Evolutionary conservation across 2,888 invertebrate genomes (phyloP).

Genomic region (Cerastoderma edule): DNA sequence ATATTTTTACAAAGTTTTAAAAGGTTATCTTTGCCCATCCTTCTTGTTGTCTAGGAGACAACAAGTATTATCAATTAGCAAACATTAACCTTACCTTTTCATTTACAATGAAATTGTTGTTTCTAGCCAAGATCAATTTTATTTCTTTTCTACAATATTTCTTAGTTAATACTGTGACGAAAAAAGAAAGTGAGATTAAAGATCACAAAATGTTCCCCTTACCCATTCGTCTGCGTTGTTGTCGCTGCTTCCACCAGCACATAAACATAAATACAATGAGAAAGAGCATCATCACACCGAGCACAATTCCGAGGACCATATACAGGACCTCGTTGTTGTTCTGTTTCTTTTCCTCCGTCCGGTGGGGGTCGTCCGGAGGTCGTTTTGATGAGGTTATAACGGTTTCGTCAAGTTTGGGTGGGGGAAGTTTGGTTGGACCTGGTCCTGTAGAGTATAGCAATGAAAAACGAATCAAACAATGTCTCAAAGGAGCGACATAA

Average conservation of each 20-base stretch:
- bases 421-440: slow-evolving; percentile 16
- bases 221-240: slow-evolving; percentile 78
- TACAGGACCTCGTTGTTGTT: slow-evolving; percentile 79
- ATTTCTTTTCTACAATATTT: too few species aligned
- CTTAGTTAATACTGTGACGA: too few species aligned
- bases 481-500: not conserved
- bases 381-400: slow-evolving; percentile 4
- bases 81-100: too few species aligned
- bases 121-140: too few species aligned
- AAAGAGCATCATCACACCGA: slow-evolving; percentile 80
- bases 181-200: too few species aligned
- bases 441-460: slow-evolving; percentile 3
- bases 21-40: too few species aligned
- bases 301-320: slow-evolving; percentile 81
- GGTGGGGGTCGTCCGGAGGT: not conserved
- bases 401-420: not conserved
- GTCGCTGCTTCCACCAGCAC: slow-evolving; percentile 82
- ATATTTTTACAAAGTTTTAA: too few species aligned
- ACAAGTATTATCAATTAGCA: too few species aligned
- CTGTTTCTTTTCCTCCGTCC: slow-evolving; percentile 47
- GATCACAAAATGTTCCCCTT: too few species aligned
- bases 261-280: slow-evolving; percentile 81
- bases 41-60: too few species aligned
- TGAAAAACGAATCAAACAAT: not conserved
- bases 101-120: too few species aligned